These are phyloP conservation scores for Acestrorhynchus altus DNA, from an alignment of 2,797 vertebrate species.

Conservation along the genomic window DNA sequence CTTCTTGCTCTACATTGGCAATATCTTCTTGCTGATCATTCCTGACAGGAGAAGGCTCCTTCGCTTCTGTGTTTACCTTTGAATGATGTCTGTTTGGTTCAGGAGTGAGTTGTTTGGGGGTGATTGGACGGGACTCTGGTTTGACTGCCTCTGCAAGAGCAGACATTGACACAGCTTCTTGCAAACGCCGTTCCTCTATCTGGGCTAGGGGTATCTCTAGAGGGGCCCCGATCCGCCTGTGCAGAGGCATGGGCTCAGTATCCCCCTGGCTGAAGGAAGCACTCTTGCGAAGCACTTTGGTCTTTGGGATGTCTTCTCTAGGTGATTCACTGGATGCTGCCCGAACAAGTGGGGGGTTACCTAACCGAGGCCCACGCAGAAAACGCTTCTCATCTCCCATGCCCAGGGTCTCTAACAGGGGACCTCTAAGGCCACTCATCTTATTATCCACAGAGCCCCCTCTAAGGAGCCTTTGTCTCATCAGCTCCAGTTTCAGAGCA, in stretches of 20 bases:
- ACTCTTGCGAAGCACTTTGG: conserved; percentile 88
- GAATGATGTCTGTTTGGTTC: conserved; percentile 67
- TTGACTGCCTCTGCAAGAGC: conserved; percentile 84
- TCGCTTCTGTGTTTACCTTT: conserved; percentile 61
- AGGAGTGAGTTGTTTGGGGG: conserved; percentile 67
- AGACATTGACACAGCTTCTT: conserved; percentile 94
- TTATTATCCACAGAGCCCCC: conserved; percentile 89
- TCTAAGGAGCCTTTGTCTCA: conserved; percentile 91
- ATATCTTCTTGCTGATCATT: conserved; percentile 68
- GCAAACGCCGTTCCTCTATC: conserved; percentile 84
- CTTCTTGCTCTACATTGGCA: conserved; percentile 68
- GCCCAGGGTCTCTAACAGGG: conserved; percentile 91
- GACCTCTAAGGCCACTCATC: conserved; percentile 94
- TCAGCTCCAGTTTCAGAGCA: conserved; percentile 89
- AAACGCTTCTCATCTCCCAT: conserved; percentile 84
- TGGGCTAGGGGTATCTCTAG: conserved; percentile 92
- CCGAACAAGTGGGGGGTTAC: conserved; percentile 81
- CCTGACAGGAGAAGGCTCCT: conserved; percentile 47
- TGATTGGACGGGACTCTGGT: conserved; percentile 76
- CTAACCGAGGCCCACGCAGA: conserved; percentile 73
- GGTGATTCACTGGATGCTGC: conserved; percentile 92
- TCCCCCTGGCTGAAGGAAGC: conserved; percentile 97
- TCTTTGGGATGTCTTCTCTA: conserved; percentile 80
- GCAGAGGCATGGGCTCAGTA: conserved; percentile 86
- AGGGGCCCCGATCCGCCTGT: conserved; percentile 90